phyloP scores from a whole-genome alignment of 2,888 invertebrate genomes.

The Athalia rosae region DNA sequence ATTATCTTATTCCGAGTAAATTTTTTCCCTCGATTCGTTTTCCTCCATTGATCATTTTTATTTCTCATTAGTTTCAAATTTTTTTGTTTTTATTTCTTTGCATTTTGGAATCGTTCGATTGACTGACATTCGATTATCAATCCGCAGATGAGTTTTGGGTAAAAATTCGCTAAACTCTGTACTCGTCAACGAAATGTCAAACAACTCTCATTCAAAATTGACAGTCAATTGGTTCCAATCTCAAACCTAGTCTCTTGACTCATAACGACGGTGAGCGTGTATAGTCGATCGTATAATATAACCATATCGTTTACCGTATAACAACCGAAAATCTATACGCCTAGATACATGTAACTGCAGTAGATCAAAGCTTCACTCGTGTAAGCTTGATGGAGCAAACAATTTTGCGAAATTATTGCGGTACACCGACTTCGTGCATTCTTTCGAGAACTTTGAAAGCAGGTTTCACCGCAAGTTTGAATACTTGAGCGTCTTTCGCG shows the following conservation, averaged over 20 bases:
- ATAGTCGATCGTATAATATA: background rate
- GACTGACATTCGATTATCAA: constrained; percentile 6
- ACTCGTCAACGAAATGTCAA: background rate
- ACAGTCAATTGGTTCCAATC: background rate
- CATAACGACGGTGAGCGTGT: background rate
- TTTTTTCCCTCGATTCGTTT: no score
- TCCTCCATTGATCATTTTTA: no score
- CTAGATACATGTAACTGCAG: background rate
- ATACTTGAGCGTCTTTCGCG: constrained; percentile 22
- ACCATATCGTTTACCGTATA: no score
- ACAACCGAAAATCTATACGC: background rate
- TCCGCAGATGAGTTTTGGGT: background rate
- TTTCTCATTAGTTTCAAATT: background rate
- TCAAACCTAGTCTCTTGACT: background rate
- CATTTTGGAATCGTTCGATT: background rate
- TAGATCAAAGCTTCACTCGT: background rate
- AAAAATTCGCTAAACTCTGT: background rate
- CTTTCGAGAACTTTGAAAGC: constrained; percentile 21
- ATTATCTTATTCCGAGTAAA: no score
- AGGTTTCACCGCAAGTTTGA: constrained; percentile 21
- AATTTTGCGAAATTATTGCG: constrained; percentile 29
- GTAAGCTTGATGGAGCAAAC: background rate
- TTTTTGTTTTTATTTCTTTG: background rate
- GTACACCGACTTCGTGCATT: constrained; percentile 25
- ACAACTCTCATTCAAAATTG: constrained; percentile 12